These are phyloP conservation scores for Apotomis turbidana DNA, from an alignment of 2,888 invertebrate species.

Conservation along the genomic window DNA sequence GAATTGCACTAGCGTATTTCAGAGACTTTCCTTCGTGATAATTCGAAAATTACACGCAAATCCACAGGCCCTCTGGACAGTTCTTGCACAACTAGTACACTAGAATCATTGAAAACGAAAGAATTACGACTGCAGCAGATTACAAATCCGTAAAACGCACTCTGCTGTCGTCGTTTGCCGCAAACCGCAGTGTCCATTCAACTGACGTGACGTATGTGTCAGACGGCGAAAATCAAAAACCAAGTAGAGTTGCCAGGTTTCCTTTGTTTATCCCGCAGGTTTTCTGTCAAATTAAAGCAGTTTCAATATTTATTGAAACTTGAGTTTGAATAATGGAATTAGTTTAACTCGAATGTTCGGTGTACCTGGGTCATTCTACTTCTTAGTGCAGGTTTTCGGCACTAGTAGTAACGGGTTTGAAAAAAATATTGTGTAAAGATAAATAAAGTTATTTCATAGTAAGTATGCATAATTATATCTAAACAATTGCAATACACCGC, in stretches of 20 bases:
- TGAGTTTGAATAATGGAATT: too few species aligned
- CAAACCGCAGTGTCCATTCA: conserved; percentile 68
- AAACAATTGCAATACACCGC: too few species aligned
- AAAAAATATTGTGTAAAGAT: too few species aligned
- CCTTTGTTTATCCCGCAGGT: background rate
- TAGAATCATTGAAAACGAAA: conserved; percentile 64
- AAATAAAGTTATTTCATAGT: too few species aligned
- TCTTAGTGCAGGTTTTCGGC: too few species aligned
- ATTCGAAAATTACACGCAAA: conserved; percentile 33
- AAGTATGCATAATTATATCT: too few species aligned
- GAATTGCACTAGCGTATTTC: conserved; percentile 58
- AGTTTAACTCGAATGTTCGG: too few species aligned
- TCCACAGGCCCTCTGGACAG: conserved; percentile 44
- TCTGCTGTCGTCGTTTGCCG: conserved; percentile 55
- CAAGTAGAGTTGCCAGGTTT: conserved; percentile 30
- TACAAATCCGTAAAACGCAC: conserved; percentile 54
- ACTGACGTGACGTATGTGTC: conserved; percentile 58
- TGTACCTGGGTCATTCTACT: too few species aligned
- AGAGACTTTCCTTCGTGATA: conserved; percentile 46
- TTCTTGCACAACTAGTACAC: conserved; percentile 55
- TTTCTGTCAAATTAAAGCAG: background rate
- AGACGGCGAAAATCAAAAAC: conserved; percentile 39
- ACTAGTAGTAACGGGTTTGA: too few species aligned
- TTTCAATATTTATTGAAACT: too few species aligned
- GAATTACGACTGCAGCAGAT: conserved; percentile 56